phyloP scores from a whole-genome alignment of 2,113 vertebrate genomes.

The Corythornis madagascariensis region DNA sequence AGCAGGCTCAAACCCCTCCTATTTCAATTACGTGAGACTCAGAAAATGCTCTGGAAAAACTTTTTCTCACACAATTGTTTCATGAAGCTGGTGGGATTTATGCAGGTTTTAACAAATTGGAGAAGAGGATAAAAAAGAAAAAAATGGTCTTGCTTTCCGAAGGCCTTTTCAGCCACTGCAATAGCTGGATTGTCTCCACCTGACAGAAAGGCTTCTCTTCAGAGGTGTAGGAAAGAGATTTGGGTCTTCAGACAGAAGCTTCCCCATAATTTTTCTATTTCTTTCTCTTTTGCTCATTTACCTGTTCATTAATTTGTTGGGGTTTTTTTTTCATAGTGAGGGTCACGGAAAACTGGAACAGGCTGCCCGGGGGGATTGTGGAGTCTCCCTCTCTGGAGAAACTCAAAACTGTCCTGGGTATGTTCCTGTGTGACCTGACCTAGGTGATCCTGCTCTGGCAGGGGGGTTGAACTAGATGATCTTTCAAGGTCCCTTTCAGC shows the following conservation, averaged over 20 bases:
- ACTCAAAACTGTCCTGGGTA: no score
- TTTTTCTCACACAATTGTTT: slow-evolving; percentile 53
- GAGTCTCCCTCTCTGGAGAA: no score
- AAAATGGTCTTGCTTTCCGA: background rate
- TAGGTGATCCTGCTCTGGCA: no score
- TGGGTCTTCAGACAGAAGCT: background rate
- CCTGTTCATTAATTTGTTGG: background rate
- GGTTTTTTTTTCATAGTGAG: no score
- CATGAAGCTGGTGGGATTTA: slow-evolving; percentile 16
- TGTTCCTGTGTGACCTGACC: no score
- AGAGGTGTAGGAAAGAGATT: background rate
- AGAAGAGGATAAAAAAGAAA: slow-evolving; percentile 54
- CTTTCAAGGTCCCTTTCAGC: no score
- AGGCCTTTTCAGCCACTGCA: background rate
- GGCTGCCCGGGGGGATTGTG: no score
- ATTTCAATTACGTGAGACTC: slow-evolving; percentile 61
- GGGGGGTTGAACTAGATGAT: no score
- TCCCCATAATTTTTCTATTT: background rate
- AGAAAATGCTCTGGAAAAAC: slow-evolving; percentile 52
- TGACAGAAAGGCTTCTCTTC: background rate
- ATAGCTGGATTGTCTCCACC: slow-evolving; percentile 3
- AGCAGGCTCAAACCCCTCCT: slow-evolving; percentile 50
- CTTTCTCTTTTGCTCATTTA: slow-evolving; percentile 11
- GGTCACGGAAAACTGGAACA: no score
- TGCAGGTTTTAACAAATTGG: background rate